Percentiles rank a stretch among this genome's conserved stretches.
Conservation (phyloP, 2,888 invertebrate genomes). For the Pristionchus mayeri region DNA sequence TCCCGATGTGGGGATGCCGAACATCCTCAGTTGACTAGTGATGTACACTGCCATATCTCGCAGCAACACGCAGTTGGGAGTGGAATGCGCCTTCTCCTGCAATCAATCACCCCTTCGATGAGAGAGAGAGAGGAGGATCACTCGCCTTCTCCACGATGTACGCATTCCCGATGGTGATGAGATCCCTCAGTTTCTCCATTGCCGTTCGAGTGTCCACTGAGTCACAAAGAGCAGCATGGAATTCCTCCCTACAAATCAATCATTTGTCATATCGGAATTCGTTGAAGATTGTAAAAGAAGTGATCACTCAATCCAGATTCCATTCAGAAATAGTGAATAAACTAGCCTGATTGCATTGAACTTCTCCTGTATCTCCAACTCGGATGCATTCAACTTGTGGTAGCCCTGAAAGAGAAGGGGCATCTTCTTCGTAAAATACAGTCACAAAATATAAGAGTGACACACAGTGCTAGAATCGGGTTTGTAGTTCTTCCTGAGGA, state of each 20-base stretch:
- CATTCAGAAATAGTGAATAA: conserved; percentile 28
- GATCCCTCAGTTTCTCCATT: conserved; percentile 87
- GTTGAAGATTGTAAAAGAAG: too few relatives aligned
- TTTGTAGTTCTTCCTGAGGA: conserved; percentile 79
- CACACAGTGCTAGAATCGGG: conserved; percentile 53
- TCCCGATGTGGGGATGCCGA: conserved; percentile 76
- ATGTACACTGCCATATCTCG: conserved; percentile 87
- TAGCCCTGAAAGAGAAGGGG: conserved; percentile 62
- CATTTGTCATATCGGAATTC: too few relatives aligned
- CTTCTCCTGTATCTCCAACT: conserved; percentile 61
- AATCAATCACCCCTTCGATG: conserved; percentile 30
- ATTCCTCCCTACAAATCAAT: conserved; percentile 82
- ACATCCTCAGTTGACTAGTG: conserved; percentile 81
- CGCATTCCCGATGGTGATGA: conserved; percentile 89
- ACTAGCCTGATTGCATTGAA: conserved; percentile 55
- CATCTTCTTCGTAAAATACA: too few relatives aligned
- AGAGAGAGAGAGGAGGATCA: not conserved
- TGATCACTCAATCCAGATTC: conserved; percentile 78
- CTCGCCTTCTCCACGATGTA: conserved; percentile 82
- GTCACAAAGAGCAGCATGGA: conserved; percentile 79
- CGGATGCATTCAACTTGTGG: conserved; percentile 63
- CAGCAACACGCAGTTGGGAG: conserved; percentile 83
- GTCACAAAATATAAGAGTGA: too few relatives aligned
- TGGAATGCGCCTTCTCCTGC: conserved; percentile 79
- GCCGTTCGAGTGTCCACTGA: conserved; percentile 94